Base-by-base conservation (phyloP, 2,797 vertebrate genomes). In the Ciconia nigra region DNA sequence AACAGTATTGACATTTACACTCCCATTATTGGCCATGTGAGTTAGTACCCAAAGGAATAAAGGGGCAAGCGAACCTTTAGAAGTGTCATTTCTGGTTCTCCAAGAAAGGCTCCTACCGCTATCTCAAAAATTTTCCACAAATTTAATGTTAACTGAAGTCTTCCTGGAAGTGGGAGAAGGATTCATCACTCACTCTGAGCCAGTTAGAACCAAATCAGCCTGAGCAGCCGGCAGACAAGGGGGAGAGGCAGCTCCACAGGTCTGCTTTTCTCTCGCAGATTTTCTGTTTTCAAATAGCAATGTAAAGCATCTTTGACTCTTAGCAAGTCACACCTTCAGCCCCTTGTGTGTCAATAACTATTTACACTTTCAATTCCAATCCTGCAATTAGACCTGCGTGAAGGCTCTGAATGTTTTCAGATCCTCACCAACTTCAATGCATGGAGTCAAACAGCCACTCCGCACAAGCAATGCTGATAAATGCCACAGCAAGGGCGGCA, bases 381-480 rank as follows among this genome's bases (percentile, higher is more conserved):
- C 47, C 65, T 65, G 51, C 33, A 28, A 3, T 3, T 69, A 72
- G 61, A 57, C 20, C 73, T 15, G 15, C 1, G 41, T 4, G 69
- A 85, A 66, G 39, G 59, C 63, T 72, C 18, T 1, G 33, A 47
- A 21, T 3, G 4, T 59, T 86, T 62, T 21, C 69, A 78, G 66
- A 5, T 9, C 31, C 74, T 51, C 59, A 7, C 14, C 0, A 1
- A 28, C 28, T 39, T 25, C 46, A 25, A 1, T 0, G 5, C 31
- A 12, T 0, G 8, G n/a, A 67, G 44, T 54, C 63, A 12, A 26
- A 6, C 13, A 25, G 58, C 71, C 29, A 47, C 35, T 58, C 73
- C 13, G 19, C 37, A 29, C 39, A 13, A 61, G 22, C 52, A 13
- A 22, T 1, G 46, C 28, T 2, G 25, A 39, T 4, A 33, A 44